Evolutionary conservation across 2,113 vertebrate species (phyloP).

Genomic region (Ciconia stormi): DNA sequence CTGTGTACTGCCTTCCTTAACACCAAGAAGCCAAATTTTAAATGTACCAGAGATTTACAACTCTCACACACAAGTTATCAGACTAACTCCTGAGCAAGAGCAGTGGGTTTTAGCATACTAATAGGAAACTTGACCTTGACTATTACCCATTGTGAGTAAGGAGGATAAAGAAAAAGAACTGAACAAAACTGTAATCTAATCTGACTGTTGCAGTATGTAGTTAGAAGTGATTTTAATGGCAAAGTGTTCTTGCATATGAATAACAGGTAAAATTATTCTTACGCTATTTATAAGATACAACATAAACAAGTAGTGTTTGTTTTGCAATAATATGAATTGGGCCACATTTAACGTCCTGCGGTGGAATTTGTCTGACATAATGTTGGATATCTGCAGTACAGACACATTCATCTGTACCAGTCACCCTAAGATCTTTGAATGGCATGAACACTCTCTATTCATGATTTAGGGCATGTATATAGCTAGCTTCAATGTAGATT

Average conservation of each 20-base stretch:
- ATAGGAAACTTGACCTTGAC: conserved; percentile 27
- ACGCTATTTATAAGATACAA: background rate
- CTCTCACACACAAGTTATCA: background rate
- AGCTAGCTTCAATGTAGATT: background rate
- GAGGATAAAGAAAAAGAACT: background rate
- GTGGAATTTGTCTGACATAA: background rate
- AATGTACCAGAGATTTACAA: conserved; percentile 5
- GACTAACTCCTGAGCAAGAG: background rate
- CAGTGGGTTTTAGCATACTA: background rate
- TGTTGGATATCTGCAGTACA: background rate
- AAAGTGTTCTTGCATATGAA: background rate
- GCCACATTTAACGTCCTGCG: background rate
- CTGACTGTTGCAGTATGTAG: background rate
- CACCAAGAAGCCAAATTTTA: background rate
- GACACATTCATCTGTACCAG: background rate
- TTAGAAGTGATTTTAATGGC: background rate
- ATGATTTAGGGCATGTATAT: background rate
- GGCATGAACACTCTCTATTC: background rate
- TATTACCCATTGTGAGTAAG: background rate
- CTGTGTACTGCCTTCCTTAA: background rate
- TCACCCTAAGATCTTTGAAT: background rate
- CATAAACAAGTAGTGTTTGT: background rate
- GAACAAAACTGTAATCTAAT: background rate
- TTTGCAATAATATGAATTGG: background rate
- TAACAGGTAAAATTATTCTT: background rate